Evolutionary conservation across 53 echinoderm and acorn worm species (phyloP), one percentile per base, ranked within the genome.

Genomic region (Zoroaster sp.): DNA sequence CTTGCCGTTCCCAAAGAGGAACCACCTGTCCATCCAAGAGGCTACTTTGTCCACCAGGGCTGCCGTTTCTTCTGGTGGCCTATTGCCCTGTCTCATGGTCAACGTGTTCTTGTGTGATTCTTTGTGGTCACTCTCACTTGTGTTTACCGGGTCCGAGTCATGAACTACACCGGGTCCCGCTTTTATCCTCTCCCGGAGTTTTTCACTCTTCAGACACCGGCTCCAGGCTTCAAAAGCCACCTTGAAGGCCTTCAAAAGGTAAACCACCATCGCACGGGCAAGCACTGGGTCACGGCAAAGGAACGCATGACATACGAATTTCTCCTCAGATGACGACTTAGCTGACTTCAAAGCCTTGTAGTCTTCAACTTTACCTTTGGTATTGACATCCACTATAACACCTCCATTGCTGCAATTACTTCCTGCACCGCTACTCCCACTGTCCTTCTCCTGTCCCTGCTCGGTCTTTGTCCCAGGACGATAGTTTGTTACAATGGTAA

Each of bases 231-330:
- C 93, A 55, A 92, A 98, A 9, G 95, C 98, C 2, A 89, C 88
- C 78, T 93, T 95, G 75, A 95, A 98, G 40, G 98, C 95, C 20
- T 92, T 90, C 39, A 98, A 42, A 5, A 98, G 80, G 81, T 95
- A 94, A 31, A 94, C 92, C 8, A 98, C 95, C 95, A 98, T 95
- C 41, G 91, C 95, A 4, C 94, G 78, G 37, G 95, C 94, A 53
- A 92, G 89, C 2, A 88, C 66, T 5, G 95, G 87, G 18, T 89
- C 90, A 31, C 76, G 86, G 68, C 95, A 95, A 12, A 93, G 75
- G 77, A 95, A 98, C 0, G 89, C 93, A 68, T 95, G 95, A 32
- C 98, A 96, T 10, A 91, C 88, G 69, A 98, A 98, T 18, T 69
- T 49, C 85, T 85, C 85, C 31, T 40, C 30, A 35, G 85, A n/a